These are phyloP conservation scores for Sarcophaga rosellei DNA, from an alignment of 2,888 invertebrate genomes.

Conservation along the genomic window DNA sequence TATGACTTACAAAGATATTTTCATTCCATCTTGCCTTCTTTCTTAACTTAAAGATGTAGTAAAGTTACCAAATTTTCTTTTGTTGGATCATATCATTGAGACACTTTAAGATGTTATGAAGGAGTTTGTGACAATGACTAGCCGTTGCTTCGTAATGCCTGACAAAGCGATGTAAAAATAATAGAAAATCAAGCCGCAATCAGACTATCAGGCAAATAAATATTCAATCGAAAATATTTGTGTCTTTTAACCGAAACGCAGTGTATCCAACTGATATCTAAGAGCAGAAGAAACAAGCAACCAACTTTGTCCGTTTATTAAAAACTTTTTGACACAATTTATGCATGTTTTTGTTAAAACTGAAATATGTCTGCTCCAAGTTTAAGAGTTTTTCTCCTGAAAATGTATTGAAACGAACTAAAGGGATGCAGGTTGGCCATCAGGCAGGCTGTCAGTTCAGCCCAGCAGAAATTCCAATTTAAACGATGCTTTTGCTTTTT, in stretches of 20 bases:
- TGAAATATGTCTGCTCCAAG: conserved; percentile 19
- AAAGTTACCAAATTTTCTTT: too few relatives aligned
- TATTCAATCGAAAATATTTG: not conserved
- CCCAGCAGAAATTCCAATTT: conserved; percentile 41
- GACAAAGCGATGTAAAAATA: too few relatives aligned
- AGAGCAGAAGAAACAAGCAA: conserved; percentile 5
- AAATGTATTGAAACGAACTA: not conserved
- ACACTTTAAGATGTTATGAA: conserved; percentile 37
- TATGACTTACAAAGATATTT: too few relatives aligned
- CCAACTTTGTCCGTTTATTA: conserved; percentile 38
- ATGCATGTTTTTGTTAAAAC: conserved; percentile 44
- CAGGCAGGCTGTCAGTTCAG: not conserved
- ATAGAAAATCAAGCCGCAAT: not conserved
- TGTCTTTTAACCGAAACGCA: not conserved
- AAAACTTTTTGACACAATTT: conserved; percentile 61
- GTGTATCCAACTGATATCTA: too few relatives aligned
- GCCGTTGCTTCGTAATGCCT: too few relatives aligned
- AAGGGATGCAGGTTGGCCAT: not conserved
- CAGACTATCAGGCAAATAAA: not conserved
- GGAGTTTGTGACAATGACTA: conserved; percentile 35
- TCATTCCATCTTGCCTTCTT: too few relatives aligned
- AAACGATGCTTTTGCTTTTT: not conserved
- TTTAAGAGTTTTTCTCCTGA: not conserved
- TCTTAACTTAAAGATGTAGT: too few relatives aligned
- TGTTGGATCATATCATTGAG: conserved; percentile 39